Conservation (phyloP, 2,113 vertebrate species). For the Anguilla japonica region DNA sequence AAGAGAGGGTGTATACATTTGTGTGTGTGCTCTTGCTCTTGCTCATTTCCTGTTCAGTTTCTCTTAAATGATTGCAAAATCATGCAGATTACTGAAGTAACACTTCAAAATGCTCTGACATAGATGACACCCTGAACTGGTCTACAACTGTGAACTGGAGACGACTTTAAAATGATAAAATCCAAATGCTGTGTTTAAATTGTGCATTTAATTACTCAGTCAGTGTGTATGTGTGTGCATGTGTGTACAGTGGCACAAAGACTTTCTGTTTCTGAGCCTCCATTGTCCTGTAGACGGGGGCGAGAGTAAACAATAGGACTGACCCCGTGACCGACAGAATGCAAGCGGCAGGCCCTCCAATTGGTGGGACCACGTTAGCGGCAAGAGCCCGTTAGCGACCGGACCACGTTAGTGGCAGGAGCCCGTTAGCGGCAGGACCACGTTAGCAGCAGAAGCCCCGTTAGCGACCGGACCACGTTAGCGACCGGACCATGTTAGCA, state of each 20-base stretch:
- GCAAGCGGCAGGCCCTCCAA: neutral
- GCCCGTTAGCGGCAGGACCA: too few relatives aligned
- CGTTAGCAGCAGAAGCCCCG: too few relatives aligned
- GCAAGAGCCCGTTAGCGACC: too few relatives aligned
- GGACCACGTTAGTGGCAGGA: too few relatives aligned
- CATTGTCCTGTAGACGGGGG: conserved; percentile 12
- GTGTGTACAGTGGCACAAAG: conserved; percentile 7
- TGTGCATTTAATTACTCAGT: neutral
- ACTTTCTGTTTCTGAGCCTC: neutral
- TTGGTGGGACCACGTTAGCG: too few relatives aligned
- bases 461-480: too few relatives aligned
- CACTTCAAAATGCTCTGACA: neutral
- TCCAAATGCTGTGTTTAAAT: neutral
- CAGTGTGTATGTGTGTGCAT: neutral
- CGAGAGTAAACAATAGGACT: conserved; percentile 22
- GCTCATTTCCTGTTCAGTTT: neutral
- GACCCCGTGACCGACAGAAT: neutral
- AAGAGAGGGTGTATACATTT: conserved; percentile 9
- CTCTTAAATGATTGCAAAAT: neutral
- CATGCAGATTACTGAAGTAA: neutral
- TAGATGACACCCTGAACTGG: neutral
- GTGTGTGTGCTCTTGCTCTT: neutral
- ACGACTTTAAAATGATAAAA: neutral
- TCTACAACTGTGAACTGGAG: neutral
- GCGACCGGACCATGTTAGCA: too few relatives aligned